Base-by-base conservation (phyloP, 2,113 vertebrate species). In the Megalops atlanticus region DNA sequence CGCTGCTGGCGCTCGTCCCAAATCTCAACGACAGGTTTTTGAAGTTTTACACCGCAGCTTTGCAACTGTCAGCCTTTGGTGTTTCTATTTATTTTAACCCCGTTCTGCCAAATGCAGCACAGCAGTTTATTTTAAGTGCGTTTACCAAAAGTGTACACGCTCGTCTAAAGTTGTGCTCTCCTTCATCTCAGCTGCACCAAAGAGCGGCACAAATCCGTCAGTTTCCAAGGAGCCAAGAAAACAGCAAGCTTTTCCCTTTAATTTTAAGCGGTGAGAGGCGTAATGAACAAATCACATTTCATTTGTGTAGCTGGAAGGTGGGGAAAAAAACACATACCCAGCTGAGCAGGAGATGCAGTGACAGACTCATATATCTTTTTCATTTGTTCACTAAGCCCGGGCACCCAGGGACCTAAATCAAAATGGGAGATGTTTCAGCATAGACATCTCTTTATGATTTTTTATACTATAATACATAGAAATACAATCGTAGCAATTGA, bases 271-370 rank as follows among this genome's bases (percentile, higher is more conserved):
- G 69, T 3, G 35, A 38, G 69, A 18, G 35, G 36, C 33, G 21
- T 71, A 71, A 36, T 71, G 36, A 71, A 71, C 33, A 38, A 38
- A 71, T 71, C 69, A 71, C 69, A 71, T 71, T 35, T 71, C 33
- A 71, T 71, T 71, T 71, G 36, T 36, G 69, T 18, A 18, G 69
- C 69, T 71, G 12, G 69, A 71, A 71, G 36, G 69, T 38, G 18
- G 27, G 3, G 16, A 27, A 31, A 70, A 12, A 12, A 71, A n/a
- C 35, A 71, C 36, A 36, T 36, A 38, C 33, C 36, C 69, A 18
- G 69, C 11, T n/a, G 58, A 31, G n/a, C 58, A 64, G 58, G 58
- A 31, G n/a, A 64, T 24, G 58, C 31, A 24, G 27, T 11, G 58
- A 31, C 58, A 64, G 58, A 24, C 58, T 64, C 27, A n/a, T 64